A percentile compares a stretch with the other conserved stretches of the same genome.
These are phyloP conservation scores for Tyrannus savana DNA, from an alignment of 2,113 vertebrate genomes.

Conservation along the genomic window DNA sequence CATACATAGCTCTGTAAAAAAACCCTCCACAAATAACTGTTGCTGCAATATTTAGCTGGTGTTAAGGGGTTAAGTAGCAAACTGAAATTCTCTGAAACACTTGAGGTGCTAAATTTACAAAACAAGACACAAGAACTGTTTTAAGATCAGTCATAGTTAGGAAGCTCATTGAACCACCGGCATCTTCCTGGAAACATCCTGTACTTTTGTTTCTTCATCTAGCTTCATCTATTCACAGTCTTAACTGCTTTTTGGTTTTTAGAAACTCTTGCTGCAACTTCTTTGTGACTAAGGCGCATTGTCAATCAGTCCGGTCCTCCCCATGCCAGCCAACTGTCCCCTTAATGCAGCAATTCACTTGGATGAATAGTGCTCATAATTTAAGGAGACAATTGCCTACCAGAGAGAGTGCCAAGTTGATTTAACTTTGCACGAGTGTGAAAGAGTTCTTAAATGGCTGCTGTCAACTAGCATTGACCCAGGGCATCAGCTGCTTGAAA, in stretches of 20 bases:
- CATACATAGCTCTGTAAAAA: not conserved
- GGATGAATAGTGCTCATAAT: slow-evolving; percentile 61
- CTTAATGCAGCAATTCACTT: slow-evolving; percentile 67
- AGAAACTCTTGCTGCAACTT: slow-evolving; percentile 58
- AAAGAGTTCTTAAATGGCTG: slow-evolving; percentile 50
- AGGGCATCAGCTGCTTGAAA: slow-evolving; percentile 36
- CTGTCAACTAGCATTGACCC: slow-evolving; percentile 24
- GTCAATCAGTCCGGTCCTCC: slow-evolving; percentile 19
- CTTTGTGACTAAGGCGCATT: slow-evolving; percentile 52
- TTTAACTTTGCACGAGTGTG: slow-evolving; percentile 67
- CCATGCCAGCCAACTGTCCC: slow-evolving; percentile 61
- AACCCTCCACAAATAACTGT: not conserved
- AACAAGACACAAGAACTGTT: not conserved
- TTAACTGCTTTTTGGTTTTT: slow-evolving; percentile 28
- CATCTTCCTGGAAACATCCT: slow-evolving; percentile 54
- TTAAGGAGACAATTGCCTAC: slow-evolving; percentile 62
- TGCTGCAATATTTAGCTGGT: not conserved
- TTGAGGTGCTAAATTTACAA: slow-evolving; percentile 1
- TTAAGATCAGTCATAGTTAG: slow-evolving; percentile 27
- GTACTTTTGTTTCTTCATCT: slow-evolving; percentile 47
- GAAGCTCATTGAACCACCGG: slow-evolving; percentile 26
- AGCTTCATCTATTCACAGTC: not conserved
- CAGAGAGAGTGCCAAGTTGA: slow-evolving; percentile 64
- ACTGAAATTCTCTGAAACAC: not conserved
- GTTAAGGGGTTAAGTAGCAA: slow-evolving; percentile 14